Base-by-base conservation (phyloP, 2,797 vertebrate species). In the Trachops cirrhosus region DNA sequence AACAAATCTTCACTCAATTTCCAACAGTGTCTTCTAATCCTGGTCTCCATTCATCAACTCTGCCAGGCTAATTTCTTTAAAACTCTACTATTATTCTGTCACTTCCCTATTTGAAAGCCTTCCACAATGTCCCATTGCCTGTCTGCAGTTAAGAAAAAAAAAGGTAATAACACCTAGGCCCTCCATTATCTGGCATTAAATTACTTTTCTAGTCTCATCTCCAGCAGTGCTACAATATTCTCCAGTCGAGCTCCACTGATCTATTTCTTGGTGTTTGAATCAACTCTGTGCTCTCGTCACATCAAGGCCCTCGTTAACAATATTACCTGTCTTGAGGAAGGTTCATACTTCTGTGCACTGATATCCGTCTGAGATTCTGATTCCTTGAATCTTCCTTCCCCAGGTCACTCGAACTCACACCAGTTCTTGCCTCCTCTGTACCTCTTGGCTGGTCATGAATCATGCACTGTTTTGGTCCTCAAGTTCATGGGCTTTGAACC, bases 231-330 rank as follows among this genome's bases (percentile, higher is more conserved):
- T 46, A 83, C 11, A 70, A 75, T 46, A 70, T 3, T 9, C 29
- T 88, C 59, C 8, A 79, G 29, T 90, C 46, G 0, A 74, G 21
- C 8, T 10, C 16, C 18, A 75, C 3, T 67, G 15, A 32, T 48
- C 91, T 77, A 77, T 91, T 77, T 93, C 62, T 34, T 67, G 8
- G 62, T 95, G 77, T 94, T 82, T n/a, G 22, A 85, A 79, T 90
- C 15, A 85, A 77, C 21, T 73, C 80, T 84, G 48, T 71, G 32
- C 73, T 86, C 59, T 14, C n/a, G n/a, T n/a, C 26, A 87, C 6
- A 32, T 74, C 19, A 48, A 93, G 52, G 44, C 29, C 10, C 59
- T 74, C 34, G 29, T 29, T 86, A 68, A 78, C 39, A 77, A 82
- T 16, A 44, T 75, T 59, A 50, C 64, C 26, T 91, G 22, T 37